These are phyloP conservation scores for Sinotaia quadrata DNA, from an alignment of 2,888 invertebrate genomes.

Conservation along the genomic window DNA sequence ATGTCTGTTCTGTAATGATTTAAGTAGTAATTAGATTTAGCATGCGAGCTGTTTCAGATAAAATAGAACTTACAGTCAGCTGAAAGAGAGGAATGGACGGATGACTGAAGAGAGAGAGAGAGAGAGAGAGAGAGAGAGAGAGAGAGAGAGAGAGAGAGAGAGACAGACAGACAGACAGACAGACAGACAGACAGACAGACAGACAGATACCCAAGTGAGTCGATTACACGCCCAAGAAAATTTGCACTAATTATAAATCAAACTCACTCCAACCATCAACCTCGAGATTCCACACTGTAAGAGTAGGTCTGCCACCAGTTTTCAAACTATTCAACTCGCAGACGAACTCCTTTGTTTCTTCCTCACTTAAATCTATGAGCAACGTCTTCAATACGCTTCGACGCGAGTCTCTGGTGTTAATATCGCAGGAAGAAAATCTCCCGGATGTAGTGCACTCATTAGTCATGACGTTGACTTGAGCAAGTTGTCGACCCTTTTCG, in stretches of 20 bases:
- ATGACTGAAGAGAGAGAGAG: background rate
- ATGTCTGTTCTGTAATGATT: too few species aligned
- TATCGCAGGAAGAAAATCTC: conserved; percentile 12
- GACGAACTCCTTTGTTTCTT: background rate
- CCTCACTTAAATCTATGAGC: background rate
- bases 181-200: background rate
- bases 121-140: conserved; percentile 6
- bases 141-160: background rate
- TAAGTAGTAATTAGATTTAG: too few species aligned
- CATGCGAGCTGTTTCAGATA: too few species aligned
- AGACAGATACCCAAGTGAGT: background rate
- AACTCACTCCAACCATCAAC: background rate
- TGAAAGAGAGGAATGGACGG: background rate
- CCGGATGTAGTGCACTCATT: conserved; percentile 22
- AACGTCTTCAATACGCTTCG: conserved; percentile 7
- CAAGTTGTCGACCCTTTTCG: background rate
- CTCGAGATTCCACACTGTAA: background rate
- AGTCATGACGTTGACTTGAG: conserved; percentile 19
- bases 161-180: background rate
- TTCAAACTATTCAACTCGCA: conserved; percentile 15
- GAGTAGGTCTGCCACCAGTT: background rate
- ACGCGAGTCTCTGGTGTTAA: conserved; percentile 1
- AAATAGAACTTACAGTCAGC: too few species aligned
- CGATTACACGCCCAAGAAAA: background rate
- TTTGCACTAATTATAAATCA: background rate